Percentiles rank a stretch among this genome's conserved stretches.
These are phyloP conservation scores for Mesitornis unicolor DNA, from an alignment of 2,113 vertebrate genomes.

Conservation along the genomic window DNA sequence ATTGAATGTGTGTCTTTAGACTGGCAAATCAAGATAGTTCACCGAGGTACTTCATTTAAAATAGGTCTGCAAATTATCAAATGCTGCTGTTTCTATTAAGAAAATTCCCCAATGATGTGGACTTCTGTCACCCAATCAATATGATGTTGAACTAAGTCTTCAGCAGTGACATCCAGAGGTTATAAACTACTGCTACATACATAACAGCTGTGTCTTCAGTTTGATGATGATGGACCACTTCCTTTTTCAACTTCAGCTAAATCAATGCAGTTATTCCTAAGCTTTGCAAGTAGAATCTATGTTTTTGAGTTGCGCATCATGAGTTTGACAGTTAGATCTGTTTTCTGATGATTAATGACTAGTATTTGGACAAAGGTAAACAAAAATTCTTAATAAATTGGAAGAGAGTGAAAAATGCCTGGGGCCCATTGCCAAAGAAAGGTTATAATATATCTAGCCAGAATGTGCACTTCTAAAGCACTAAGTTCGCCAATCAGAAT, in stretches of 20 bases:
- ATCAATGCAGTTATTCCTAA: not conserved
- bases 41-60: not conserved
- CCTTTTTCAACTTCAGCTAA: not conserved
- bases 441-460: not conserved
- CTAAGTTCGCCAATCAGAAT: constrained; percentile 32
- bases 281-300: not conserved
- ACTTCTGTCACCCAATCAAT: not conserved
- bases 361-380: constrained; percentile 41
- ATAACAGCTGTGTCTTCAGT: not conserved
- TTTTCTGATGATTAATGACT: constrained; percentile 28
- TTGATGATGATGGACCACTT: not conserved
- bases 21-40: not conserved
- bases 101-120: not conserved
- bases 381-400: constrained; percentile 37
- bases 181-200: not conserved
- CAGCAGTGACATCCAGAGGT: not conserved
- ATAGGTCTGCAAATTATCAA: not conserved
- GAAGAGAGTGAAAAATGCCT: not conserved
- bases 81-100: not conserved
- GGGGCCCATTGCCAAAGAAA: not conserved
- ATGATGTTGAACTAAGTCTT: not conserved
- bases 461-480: not conserved
- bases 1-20: not conserved
- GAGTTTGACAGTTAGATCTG: not conserved
- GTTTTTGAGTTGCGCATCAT: not conserved